These are phyloP conservation scores for Mormyrus hasselquistii DNA, from an alignment of 2,797 vertebrate species.

Conservation along the genomic window DNA sequence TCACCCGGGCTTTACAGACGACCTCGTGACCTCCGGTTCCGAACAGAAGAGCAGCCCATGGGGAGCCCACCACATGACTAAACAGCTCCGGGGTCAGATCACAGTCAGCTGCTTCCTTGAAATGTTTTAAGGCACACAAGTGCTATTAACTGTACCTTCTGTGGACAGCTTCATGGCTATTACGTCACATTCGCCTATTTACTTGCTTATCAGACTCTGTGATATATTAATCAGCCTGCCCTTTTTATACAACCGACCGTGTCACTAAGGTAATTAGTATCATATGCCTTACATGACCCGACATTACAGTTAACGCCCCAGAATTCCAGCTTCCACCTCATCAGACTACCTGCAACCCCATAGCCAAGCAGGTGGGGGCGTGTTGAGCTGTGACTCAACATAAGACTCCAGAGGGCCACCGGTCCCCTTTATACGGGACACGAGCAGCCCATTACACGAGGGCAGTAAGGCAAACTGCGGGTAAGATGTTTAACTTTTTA, in stretches of 20 bases:
- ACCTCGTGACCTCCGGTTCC: neutral
- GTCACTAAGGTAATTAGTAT: neutral
- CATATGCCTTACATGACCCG: neutral
- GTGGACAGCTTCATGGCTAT: neutral
- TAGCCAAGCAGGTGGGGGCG: neutral
- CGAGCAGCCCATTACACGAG: neutral
- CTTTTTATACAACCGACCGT: neutral
- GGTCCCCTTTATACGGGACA: neutral
- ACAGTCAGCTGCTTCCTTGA: neutral
- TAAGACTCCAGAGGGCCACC: neutral
- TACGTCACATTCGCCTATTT: neutral
- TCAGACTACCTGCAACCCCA: neutral
- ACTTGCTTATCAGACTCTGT: neutral
- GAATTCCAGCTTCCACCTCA: neutral
- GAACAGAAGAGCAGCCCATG: neutral
- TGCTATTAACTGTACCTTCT: neutral
- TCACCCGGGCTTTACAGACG: neutral
- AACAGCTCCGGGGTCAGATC: neutral
- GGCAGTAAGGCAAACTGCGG: constrained; percentile 8
- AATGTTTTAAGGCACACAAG: neutral
- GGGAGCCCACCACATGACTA: neutral
- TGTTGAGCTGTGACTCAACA: neutral
- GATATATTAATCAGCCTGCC: neutral
- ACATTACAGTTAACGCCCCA: neutral
- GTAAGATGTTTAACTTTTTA: constrained; percentile 19